Percentiles rank a stretch among this genome's conserved stretches.
Conservation (phyloP, 2,888 invertebrate species). For the Andrena marginata region DNA sequence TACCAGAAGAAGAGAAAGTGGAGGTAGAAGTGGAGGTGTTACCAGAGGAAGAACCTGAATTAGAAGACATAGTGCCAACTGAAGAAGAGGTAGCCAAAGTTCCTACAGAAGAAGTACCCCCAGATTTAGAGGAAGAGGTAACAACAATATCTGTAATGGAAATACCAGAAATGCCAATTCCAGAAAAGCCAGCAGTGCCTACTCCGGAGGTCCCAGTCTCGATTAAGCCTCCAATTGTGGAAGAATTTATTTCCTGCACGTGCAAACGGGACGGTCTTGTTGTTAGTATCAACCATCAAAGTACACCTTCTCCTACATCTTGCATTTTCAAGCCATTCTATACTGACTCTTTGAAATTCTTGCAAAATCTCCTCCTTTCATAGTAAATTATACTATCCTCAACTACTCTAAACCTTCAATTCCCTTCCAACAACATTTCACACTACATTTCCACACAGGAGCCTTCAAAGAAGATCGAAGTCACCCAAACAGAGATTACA, state of each 20-base stretch:
- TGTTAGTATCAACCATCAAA: too few relatives aligned
- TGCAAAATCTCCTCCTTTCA: too few relatives aligned
- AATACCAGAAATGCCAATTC: not conserved
- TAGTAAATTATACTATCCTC: too few relatives aligned
- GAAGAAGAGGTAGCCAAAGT: conserved; percentile 2
- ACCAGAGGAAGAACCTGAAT: conserved; percentile 2
- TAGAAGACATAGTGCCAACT: not conserved
- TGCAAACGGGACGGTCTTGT: too few relatives aligned
- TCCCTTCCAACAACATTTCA: not conserved
- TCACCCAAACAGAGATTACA: conserved; percentile 41
- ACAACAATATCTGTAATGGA: too few relatives aligned
- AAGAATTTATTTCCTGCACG: not conserved
- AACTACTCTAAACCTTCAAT: too few relatives aligned
- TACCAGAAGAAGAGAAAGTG: not conserved
- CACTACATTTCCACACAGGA: conserved; percentile 1
- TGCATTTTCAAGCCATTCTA: too few relatives aligned
- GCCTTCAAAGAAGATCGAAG: conserved; percentile 18
- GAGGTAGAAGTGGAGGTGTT: conserved; percentile 12
- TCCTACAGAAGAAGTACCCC: not conserved
- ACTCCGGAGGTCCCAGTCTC: not conserved
- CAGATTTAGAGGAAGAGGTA: too few relatives aligned
- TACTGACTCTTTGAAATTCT: too few relatives aligned
- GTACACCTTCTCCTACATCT: too few relatives aligned
- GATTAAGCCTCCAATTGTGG: not conserved
- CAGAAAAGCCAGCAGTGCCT: conserved; percentile 21